Evolutionary conservation across 1,140 invertebrate genomes (phyloP).

Genomic region (Diorhabda elongata): DNA sequence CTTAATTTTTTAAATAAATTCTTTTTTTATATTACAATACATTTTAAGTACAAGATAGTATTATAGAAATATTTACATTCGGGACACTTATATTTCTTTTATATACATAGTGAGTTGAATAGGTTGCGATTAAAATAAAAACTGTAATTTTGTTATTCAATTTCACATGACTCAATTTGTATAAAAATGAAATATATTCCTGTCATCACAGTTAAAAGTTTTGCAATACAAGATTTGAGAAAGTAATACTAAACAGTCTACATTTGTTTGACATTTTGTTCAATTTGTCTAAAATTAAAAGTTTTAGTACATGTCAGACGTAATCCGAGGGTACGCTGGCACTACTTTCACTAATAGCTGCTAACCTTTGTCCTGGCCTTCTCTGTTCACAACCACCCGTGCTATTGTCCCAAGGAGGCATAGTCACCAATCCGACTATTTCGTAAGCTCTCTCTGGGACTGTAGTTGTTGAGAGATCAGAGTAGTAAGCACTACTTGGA

Average conservation of each 20-base stretch:
- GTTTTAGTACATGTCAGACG: slow-evolving; percentile 46
- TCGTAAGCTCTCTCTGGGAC: slow-evolving; percentile 55
- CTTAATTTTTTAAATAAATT: no score
- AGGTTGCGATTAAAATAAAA: no score
- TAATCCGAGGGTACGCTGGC: slow-evolving; percentile 59
- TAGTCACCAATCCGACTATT: slow-evolving; percentile 52
- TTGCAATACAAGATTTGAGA: neutral
- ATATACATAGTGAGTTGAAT: no score
- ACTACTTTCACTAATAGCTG: slow-evolving; percentile 63
- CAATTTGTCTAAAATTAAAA: neutral
- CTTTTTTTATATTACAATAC: no score
- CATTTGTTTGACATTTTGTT: neutral
- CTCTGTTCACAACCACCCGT: slow-evolving; percentile 40
- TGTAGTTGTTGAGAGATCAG: slow-evolving; percentile 57
- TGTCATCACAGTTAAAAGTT: neutral
- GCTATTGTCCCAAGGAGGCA: slow-evolving; percentile 44
- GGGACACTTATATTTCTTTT: no score
- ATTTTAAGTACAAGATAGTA: no score
- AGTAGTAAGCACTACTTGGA: slow-evolving; percentile 67
- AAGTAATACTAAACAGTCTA: neutral
- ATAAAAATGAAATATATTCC: neutral
- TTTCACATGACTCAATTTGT: neutral
- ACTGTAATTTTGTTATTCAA: no score
- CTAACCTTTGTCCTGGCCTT: slow-evolving; percentile 50
- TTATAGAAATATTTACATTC: no score